Evolutionary conservation across 2,113 vertebrate species (phyloP).

Genomic region (Hippocampus abdominalis): DNA sequence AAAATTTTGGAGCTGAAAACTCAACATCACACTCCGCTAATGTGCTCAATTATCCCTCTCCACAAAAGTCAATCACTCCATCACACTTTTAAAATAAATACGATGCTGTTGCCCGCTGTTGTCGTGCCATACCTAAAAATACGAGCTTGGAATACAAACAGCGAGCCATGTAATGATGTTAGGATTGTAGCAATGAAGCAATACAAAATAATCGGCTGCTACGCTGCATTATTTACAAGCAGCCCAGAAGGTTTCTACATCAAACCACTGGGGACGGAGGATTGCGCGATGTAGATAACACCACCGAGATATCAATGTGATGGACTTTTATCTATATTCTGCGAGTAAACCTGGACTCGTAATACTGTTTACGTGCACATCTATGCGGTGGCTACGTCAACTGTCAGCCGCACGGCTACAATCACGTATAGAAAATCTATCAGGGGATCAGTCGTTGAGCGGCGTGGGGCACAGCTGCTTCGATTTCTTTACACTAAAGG

Average conservation of each 20-base stretch:
- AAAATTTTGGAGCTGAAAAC: neutral
- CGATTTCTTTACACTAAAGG: constrained; percentile 51
- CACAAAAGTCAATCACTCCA: constrained; percentile 13
- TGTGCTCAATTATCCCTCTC: constrained; percentile 7
- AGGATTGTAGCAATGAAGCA: neutral
- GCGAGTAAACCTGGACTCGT: constrained; percentile 26
- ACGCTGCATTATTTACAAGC: neutral
- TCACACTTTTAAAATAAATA: constrained; percentile 23
- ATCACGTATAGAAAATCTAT: constrained; percentile 38
- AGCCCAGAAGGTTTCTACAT: constrained; percentile 15
- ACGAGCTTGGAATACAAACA: neutral
- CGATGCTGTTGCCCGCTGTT: constrained; percentile 24
- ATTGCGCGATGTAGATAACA: constrained; percentile 25
- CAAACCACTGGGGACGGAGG: constrained; percentile 21
- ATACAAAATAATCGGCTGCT: neutral
- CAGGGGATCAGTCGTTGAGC: constrained; percentile 40
- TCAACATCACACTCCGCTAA: neutral
- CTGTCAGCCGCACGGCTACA: constrained; percentile 16
- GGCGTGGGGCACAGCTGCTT: constrained; percentile 39
- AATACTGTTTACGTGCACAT: constrained; percentile 27
- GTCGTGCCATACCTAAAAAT: constrained; percentile 13
- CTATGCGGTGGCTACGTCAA: constrained; percentile 17
- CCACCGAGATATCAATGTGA: constrained; percentile 27
- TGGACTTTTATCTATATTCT: constrained; percentile 25
- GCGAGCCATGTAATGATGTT: neutral